Evolutionary conservation across 2,113 vertebrate species (phyloP).

Genomic region (Eulemur macaco): DNA sequence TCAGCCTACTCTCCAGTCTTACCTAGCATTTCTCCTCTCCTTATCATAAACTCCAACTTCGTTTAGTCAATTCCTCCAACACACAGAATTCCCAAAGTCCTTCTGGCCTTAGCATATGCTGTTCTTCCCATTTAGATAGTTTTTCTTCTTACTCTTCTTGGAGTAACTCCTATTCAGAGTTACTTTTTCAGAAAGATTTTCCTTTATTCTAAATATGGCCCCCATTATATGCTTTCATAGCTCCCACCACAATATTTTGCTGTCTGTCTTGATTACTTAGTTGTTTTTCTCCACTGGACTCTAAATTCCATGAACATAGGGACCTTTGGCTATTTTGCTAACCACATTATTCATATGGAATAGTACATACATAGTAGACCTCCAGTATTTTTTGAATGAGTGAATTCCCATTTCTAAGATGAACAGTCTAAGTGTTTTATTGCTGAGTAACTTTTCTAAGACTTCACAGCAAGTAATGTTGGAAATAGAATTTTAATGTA

Average conservation of each 20-base stretch:
- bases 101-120: not conserved
- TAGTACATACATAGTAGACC: not conserved
- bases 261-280: not conserved
- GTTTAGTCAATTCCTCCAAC: not conserved
- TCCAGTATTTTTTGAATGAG: not conserved
- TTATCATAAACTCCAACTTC: not conserved
- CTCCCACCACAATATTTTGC: not conserved
- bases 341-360: not conserved
- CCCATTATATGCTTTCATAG: not conserved
- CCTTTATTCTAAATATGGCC: not conserved
- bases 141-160: not conserved
- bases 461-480: not conserved
- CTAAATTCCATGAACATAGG: not conserved
- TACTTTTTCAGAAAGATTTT: not conserved
- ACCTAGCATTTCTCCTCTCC: not conserved
- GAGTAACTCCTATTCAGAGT: not conserved
- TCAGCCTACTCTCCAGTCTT: not conserved
- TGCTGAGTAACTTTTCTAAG: not conserved
- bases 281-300: not conserved
- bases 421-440: not conserved
- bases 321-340: not conserved
- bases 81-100: not conserved
- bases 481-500: not conserved
- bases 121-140: not conserved
- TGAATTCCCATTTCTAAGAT: slow-evolving; percentile 30